phyloP scores from a whole-genome alignment of 2,113 vertebrate genomes.

The Taurulus bubalis region DNA sequence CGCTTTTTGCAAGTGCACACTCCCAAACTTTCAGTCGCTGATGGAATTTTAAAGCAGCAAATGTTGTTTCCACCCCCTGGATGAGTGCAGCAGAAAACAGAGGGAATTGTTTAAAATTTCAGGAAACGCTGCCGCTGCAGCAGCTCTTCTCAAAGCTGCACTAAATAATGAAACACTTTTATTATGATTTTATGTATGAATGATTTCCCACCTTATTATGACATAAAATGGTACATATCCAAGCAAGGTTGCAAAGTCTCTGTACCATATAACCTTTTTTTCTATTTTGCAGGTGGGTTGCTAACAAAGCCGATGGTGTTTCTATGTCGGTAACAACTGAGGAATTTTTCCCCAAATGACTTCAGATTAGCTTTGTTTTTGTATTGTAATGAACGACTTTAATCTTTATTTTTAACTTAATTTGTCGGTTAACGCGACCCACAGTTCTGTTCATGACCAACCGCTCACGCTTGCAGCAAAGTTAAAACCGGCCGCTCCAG shows the following conservation, averaged over 20 bases:
- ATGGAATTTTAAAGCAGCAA: slow-evolving; percentile 46
- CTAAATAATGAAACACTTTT: slow-evolving; percentile 36
- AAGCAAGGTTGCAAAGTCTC: neutral
- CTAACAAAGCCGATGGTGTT: neutral
- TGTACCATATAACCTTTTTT: neutral
- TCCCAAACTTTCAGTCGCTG: slow-evolving; percentile 20
- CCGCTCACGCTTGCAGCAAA: neutral
- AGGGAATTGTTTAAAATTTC: slow-evolving; percentile 37
- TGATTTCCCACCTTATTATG: slow-evolving; percentile 12
- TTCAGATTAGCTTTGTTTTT: neutral
- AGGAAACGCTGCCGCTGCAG: slow-evolving; percentile 23
- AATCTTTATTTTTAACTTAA: neutral
- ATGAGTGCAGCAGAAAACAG: slow-evolving; percentile 28
- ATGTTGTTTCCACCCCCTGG: neutral
- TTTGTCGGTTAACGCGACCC: neutral
- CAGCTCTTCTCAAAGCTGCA: slow-evolving; percentile 21
- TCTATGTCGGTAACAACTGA: neutral
- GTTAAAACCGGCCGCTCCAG: neutral
- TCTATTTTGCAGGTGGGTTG: neutral
- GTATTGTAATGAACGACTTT: neutral
- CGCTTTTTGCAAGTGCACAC: slow-evolving; percentile 28
- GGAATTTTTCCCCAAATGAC: neutral
- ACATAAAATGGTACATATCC: neutral
- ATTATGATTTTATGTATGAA: slow-evolving; percentile 26
- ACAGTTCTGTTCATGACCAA: neutral